Conservation (phyloP, 2,797 vertebrate genomes). For the Pseudochaenichthys georgianus region DNA sequence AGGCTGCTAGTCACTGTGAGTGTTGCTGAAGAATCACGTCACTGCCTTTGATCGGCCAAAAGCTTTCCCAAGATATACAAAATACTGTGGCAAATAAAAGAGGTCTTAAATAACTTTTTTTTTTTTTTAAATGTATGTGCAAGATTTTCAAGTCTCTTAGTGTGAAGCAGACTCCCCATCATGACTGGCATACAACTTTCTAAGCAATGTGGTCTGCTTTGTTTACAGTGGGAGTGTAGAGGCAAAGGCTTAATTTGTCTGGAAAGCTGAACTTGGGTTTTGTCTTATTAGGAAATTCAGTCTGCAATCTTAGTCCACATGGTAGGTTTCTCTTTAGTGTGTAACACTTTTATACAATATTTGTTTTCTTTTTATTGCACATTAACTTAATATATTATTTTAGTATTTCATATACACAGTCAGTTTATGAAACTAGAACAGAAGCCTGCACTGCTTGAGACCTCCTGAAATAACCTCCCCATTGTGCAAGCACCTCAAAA, state of each 20-base stretch:
- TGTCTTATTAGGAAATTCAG: background rate
- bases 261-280: slow-evolving; percentile 1
- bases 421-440: slow-evolving; percentile 21
- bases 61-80: background rate
- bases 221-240: slow-evolving; percentile 26
- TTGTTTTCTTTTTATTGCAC: background rate
- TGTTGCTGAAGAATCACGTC: slow-evolving; percentile 47
- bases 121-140: too few species aligned
- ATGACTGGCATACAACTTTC: slow-evolving; percentile 1
- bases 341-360: background rate
- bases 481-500: slow-evolving; percentile 71
- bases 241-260: slow-evolving; percentile 8
- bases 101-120: too few species aligned
- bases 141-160: too few species aligned
- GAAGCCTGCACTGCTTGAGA: slow-evolving; percentile 61
- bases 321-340: too few species aligned
- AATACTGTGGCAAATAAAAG: background rate
- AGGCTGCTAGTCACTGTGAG: slow-evolving; percentile 43
- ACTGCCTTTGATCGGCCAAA: background rate
- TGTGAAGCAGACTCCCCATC: background rate
- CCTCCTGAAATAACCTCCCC: slow-evolving; percentile 73
- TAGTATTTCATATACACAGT: slow-evolving; percentile 13
- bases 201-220: background rate
- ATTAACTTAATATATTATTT: slow-evolving; percentile 5
- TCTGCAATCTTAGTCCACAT: background rate